Evolutionary conservation across 2,888 invertebrate species (phyloP), one percentile per base, ranked within the genome.

Genomic region (Pollenia amentaria): DNA sequence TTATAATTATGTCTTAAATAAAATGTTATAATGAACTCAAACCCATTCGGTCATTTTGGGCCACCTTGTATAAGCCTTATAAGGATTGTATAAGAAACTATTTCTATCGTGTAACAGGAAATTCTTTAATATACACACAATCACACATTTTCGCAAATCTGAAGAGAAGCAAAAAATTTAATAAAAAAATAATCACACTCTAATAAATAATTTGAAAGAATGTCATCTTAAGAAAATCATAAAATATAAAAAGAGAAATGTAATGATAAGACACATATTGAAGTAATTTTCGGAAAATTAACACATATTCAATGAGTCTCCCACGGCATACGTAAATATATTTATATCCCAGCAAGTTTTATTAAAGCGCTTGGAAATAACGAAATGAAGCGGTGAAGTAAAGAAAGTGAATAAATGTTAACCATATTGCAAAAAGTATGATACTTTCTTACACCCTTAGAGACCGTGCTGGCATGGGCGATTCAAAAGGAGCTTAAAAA

Each of bases 271-370:
- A 48, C 75, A 64, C 55, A 80, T 80, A 84, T 70, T 80, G 55
- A 76, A 80, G 70, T 60, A 65, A 77, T 85, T 81, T 85, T 57
- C 29, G 38, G 12, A 76, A 82, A 72, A 81, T 85, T 77, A 72
- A 75, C 64, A 86, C 78, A 75, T 69, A 42, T 62, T 38, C 16
- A 65, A 53, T 51, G 62, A 48, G 18, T 46, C 38, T 46, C n/a
- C 55, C n/a, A 11, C 53, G 11, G 48, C 48, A 51, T 73, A 40
- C n/a, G 48, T 38, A 29, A 80, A 69, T 42, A 29, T 16, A 29
- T 38, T 40, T 3, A 44, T 18, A 76, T 65, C 44, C 0, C 2
- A 11, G 18, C n/a, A 38, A 73, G 16, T 29, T 29, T n/a, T 60
- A 16, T 12, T 60, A 60, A 3, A 16, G 12, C 2, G 2, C 29